Percentiles rank a stretch among this genome's conserved stretches.
phyloP scores from a whole-genome alignment of 2,888 invertebrate genomes.

The Apotomis betuletana region DNA sequence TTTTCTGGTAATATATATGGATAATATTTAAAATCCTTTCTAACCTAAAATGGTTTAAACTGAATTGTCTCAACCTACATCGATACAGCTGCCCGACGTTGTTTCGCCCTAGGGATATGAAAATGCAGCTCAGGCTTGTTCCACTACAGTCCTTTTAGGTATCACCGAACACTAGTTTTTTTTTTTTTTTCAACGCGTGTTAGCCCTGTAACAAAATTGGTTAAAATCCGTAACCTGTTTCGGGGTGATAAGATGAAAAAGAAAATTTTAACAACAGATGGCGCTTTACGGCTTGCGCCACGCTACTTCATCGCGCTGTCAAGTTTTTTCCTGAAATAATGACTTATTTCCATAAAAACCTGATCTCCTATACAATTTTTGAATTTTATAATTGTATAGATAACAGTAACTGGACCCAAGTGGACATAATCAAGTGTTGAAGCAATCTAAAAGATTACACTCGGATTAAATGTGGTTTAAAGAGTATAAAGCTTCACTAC shows the following conservation, averaged over 20 bases:
- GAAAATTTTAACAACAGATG: too few relatives aligned
- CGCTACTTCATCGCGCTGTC: too few relatives aligned
- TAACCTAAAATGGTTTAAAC: neutral
- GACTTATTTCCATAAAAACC: too few relatives aligned
- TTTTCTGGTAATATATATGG: too few relatives aligned
- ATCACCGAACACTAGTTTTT: neutral
- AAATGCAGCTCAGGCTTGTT: slow-evolving; percentile 24
- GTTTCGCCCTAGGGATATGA: slow-evolving; percentile 34
- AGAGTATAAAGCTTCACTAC: slow-evolving; percentile 24
- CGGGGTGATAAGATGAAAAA: too few relatives aligned
- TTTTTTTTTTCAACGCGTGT: too few relatives aligned
- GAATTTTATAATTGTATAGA: too few relatives aligned
- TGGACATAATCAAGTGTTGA: slow-evolving; percentile 27
- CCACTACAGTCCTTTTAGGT: slow-evolving; percentile 4
- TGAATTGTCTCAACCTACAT: slow-evolving; percentile 13
- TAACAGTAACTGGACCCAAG: slow-evolving; percentile 15
- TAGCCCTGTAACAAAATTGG: too few relatives aligned
- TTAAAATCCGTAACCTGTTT: too few relatives aligned
- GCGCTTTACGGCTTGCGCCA: too few relatives aligned
- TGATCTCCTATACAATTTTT: too few relatives aligned
- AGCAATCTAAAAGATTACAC: slow-evolving; percentile 43
- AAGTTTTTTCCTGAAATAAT: too few relatives aligned
- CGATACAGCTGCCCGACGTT: neutral
- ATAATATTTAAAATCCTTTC: neutral
- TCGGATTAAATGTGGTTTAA: slow-evolving; percentile 39